Base-by-base conservation (phyloP, 2,888 invertebrate species). In the Hydrotaea cyrtoneurina region DNA sequence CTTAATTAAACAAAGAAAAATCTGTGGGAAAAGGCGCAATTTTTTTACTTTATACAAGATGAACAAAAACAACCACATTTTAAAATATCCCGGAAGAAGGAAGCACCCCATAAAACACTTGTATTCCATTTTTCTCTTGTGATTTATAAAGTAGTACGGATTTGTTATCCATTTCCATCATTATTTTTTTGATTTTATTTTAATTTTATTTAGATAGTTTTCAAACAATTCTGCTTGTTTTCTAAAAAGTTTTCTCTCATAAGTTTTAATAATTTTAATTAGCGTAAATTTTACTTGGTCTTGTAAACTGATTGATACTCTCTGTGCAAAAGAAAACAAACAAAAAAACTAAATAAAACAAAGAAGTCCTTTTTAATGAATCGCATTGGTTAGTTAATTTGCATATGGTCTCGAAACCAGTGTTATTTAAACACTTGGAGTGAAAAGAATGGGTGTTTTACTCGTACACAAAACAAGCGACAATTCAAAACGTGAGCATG, bases 11-110 rank as follows among this genome's bases (percentile, higher is more conserved):
- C 69, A 59, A 59, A 71, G 78, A 85, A 82, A 84, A 81, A 80
- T 77, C 76, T 74, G 21, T 80, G 85, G 78, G 76, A 81, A 86
- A 84, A 88, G 87, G 88, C 89, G 89, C 89, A 89, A 89, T 89
- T 89, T 90, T 89, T 90, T 88, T 90, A 88, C 87, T 89, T 88
- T 87, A 88, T 88, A 88, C 86, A 86, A 39, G 81, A 86, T 46
- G 81, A 55, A 85, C 73, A 86, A 50, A 19, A 39, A 50, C 66
- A 46, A 66, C 59, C 69, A 73, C 69, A 78, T 73, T 80, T 76
- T 69, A 75, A 72, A 62, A 59, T 26, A 75, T 19, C 21, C 59
- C 13, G 19, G 53, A 57, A 62, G 39, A 53, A 57, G 72, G n/a
- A 11, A 31, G 26, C 31, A 26, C 31, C 31, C 31, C 62, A 15